Base-by-base conservation (phyloP, 2,797 vertebrate genomes). In the Oreochromis mossambicus region DNA sequence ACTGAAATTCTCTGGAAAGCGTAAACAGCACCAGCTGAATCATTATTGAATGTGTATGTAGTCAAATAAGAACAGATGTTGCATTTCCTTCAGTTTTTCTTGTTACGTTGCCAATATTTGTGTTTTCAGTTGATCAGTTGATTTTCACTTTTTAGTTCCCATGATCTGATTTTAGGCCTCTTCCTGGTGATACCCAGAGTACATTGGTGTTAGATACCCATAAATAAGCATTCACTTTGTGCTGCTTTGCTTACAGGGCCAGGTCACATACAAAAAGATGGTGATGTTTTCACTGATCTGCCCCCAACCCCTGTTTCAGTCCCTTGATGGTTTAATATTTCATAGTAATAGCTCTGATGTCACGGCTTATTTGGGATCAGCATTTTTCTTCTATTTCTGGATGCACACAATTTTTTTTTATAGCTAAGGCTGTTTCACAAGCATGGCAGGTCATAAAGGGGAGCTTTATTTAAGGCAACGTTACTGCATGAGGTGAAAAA, bases 21-120 rank as follows among this genome's bases (percentile, higher is more conserved):
- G 3, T 15, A 50, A 82, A 68, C 11, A 26, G n/a, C 26, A 36
- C 5, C 78, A 26, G 70, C 43, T 75, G 70, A 13, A 13, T 46
- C 70, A 32, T 75, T 29, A 4, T 32, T 50, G 17, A 46, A 61
- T 19, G 48, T 32, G 70, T 50, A 2, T 43, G 75, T 17, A 68
- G 50, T 51, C 26, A 38, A 78, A 80, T 46, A 81, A 32, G 38
- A 87, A 55, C 82, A 92, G 86, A 82, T 86, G 86, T 61, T 83
- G 19, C 36, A 21, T 83, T 52, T 48, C n/a, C 2, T 48, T 19
- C 34, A 32, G 36, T 46, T 55, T 12, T 11, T 83, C n/a, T 34
- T 3, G 5, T 48, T 32, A 50, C 1, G 1, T 1, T 75, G 8
- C 29, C 10, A 15, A 81, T 43, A 36, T 83, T 76, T 56, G 34